Evolutionary conservation across 2,888 invertebrate species (phyloP).

Genomic region (Perizoma flavofasciatum): DNA sequence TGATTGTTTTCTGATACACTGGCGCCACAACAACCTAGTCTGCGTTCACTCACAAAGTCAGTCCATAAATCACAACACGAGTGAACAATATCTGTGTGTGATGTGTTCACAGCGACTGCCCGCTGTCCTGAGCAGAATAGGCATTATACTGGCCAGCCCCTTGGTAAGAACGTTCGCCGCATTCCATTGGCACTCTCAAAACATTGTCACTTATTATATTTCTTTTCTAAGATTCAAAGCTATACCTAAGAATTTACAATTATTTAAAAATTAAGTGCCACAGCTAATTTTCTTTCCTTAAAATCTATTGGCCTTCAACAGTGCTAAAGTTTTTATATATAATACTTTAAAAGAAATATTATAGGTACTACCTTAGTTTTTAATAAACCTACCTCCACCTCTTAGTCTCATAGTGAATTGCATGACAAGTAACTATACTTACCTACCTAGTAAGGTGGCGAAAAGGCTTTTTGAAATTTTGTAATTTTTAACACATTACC

Average conservation of each 20-base stretch:
- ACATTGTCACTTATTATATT: conserved; percentile 50
- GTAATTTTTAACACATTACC: too few species aligned
- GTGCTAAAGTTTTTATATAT: not conserved
- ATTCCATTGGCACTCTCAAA: conserved; percentile 76
- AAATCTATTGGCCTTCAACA: too few species aligned
- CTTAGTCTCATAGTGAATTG: not conserved
- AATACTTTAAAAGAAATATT: conserved; percentile 26
- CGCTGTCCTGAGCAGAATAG: conserved; percentile 97
- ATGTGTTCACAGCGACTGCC: conserved; percentile 95
- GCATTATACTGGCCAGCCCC: conserved; percentile 97
- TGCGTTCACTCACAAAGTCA: conserved; percentile 74
- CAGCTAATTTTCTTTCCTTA: not conserved
- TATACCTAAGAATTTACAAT: not conserved
- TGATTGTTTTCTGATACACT: conserved; percentile 21
- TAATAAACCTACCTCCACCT: too few species aligned
- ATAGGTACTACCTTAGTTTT: conserved; percentile 20
- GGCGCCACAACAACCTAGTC: conserved; percentile 80
- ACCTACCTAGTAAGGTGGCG: too few species aligned
- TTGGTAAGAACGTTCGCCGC: conserved; percentile 90
- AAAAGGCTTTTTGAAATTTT: too few species aligned
- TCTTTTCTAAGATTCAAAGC: conserved; percentile 36
- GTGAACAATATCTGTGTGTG: conserved; percentile 85
- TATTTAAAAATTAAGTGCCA: not conserved
- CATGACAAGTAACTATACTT: not conserved
- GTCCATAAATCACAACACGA: conserved; percentile 81